Percentiles rank a stretch among this genome's conserved stretches.
Evolutionary conservation across 2,888 invertebrate species (phyloP).

Genomic region (Zygaena filipendulae): DNA sequence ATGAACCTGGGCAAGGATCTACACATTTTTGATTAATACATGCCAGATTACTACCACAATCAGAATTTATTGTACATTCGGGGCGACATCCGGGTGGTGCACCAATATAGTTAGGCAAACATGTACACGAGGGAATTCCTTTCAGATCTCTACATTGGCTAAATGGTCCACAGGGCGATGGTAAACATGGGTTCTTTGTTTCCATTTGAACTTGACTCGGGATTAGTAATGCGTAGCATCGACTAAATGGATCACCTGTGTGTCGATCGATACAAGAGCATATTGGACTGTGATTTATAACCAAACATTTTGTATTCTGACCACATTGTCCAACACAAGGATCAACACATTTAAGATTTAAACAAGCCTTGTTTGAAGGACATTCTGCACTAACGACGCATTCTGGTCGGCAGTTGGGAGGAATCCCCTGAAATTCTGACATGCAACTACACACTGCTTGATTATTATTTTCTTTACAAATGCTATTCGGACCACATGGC

Average conservation of each 20-base stretch:
- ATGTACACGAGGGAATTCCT: slow-evolving; percentile 73
- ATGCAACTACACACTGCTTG: slow-evolving; percentile 80
- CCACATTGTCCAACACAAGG: slow-evolving; percentile 82
- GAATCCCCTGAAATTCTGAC: slow-evolving; percentile 71
- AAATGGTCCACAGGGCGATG: slow-evolving; percentile 75
- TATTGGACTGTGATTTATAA: slow-evolving; percentile 77
- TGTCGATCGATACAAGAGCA: slow-evolving; percentile 72
- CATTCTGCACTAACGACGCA: slow-evolving; percentile 80
- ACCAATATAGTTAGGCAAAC: slow-evolving; percentile 73
- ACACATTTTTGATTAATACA: slow-evolving; percentile 81
- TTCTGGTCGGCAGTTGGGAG: slow-evolving; percentile 78
- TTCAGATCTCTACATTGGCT: slow-evolving; percentile 72
- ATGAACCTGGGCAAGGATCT: slow-evolving; percentile 86
- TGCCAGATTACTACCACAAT: slow-evolving; percentile 79
- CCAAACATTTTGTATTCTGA: slow-evolving; percentile 76
- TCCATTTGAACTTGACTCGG: slow-evolving; percentile 25
- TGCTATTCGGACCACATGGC: slow-evolving; percentile 86
- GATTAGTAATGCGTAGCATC: slow-evolving; percentile 54
- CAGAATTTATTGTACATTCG: slow-evolving; percentile 77
- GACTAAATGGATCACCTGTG: slow-evolving; percentile 74
- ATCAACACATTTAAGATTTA: slow-evolving; percentile 75
- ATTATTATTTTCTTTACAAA: slow-evolving; percentile 77
- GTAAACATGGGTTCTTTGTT: slow-evolving; percentile 66
- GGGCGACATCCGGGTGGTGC: slow-evolving; percentile 77
- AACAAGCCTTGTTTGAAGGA: slow-evolving; percentile 72